phyloP scores from a whole-genome alignment of 2,797 vertebrate genomes.

The Perodicticus potto region DNA sequence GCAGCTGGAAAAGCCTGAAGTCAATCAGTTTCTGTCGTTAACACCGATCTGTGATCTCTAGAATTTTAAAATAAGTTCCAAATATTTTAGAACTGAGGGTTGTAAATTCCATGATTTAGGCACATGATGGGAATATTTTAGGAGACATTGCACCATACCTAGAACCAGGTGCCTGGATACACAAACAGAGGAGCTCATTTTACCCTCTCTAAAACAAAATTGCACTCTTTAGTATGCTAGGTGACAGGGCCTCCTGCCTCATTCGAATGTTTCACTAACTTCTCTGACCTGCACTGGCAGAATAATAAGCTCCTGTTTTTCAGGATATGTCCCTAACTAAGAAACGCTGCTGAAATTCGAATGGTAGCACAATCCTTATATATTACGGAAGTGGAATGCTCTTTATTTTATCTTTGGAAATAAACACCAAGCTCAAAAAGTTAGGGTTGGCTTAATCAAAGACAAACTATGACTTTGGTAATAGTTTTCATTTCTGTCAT shows the following conservation, averaged over 20 bases:
- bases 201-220: slow-evolving; percentile 21
- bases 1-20: not conserved
- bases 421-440: not conserved
- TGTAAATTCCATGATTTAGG: not conserved
- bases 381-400: not conserved
- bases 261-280: not conserved
- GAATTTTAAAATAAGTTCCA: not conserved
- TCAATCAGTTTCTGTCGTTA: not conserved
- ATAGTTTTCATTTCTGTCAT: not conserved
- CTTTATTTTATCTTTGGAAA: not conserved
- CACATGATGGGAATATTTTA: not conserved
- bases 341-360: not conserved
- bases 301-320: not conserved
- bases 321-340: not conserved
- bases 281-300: not conserved
- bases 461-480: not conserved
- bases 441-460: not conserved
- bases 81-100: not conserved
- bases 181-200: not conserved
- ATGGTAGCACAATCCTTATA: not conserved
- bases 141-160: not conserved
- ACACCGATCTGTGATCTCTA: not conserved
- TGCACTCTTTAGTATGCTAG: not conserved
- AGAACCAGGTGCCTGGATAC: not conserved
- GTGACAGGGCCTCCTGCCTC: not conserved